Base-by-base conservation (phyloP, 1,140 invertebrate species). In the Stegodyphus mimosarum region DNA sequence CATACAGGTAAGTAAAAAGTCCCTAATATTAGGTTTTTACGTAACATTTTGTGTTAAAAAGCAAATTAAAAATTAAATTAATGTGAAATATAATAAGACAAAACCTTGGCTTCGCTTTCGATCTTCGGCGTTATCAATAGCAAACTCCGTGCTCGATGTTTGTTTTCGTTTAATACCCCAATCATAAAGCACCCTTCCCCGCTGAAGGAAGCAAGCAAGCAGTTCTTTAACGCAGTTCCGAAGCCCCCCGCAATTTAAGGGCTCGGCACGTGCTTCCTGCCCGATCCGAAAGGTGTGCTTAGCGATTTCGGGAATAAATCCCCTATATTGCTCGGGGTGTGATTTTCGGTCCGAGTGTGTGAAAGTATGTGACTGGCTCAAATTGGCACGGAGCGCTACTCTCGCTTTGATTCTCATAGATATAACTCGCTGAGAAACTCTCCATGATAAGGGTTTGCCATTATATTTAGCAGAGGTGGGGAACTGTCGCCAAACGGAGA, bases 331-430 rank as follows among this genome's bases (percentile, higher is more conserved):
- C 80, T 67, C 72, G 33, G 33, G 33, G 33, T 33, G 33, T 33
- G 33, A 33, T 33, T 33, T 33, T 66, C 74, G 74, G 60, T 53
- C 69, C 70, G 33, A 81, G 48, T 66, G 53, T 18, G 49, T 66
- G 55, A 72, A 64, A 83, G 71, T 83, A 74, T 74, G 80, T 51
- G 70, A 73, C 60, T 70, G 80, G 55, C 80, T 83, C 80, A 83
- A 83, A 83, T 83, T 83, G 70, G 80, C 70, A 83, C 80, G 70
- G 55, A 81, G 60, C 33, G 33, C 33, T 33, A 33, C 33, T 33
- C 33, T 33, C 33, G 33, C 33, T 33, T 33, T 33, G 33, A 33
- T 33, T 72, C 78, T 71, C 51, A 18, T 51, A 74, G 80, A 83
- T 83, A 83, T 83, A 33, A 33, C 33, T 33, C 33, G 33, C 33